phyloP scores from a whole-genome alignment of 2,888 invertebrate species.

The Acronicta aceris region DNA sequence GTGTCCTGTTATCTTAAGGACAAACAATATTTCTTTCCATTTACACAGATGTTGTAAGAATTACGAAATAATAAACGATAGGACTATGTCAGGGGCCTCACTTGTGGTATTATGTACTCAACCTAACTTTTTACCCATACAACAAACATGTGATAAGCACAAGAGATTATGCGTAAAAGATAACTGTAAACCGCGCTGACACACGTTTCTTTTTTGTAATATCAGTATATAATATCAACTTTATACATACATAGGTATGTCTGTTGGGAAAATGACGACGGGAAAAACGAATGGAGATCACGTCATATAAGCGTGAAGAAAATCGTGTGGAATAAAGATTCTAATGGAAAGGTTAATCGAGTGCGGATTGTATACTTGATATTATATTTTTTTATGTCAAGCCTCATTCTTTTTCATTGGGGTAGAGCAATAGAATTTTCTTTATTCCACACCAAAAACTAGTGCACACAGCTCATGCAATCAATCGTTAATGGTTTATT shows the following conservation, averaged over 20 bases:
- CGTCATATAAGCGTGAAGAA: no score
- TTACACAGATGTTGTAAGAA: slow-evolving; percentile 16
- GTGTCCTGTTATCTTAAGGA: slow-evolving; percentile 13
- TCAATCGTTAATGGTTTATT: no score
- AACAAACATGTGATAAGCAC: slow-evolving; percentile 28
- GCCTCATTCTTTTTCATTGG: no score
- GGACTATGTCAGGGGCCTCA: slow-evolving; percentile 19
- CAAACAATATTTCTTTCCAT: slow-evolving; percentile 20
- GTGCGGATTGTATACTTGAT: no score
- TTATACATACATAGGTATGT: no score
- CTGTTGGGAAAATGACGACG: background rate
- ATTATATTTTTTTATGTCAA: no score
- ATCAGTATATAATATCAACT: background rate
- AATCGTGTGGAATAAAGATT: no score
- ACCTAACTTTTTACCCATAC: slow-evolving; percentile 15
- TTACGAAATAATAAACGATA: slow-evolving; percentile 35
- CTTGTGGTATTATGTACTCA: slow-evolving; percentile 13
- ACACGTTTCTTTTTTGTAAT: background rate
- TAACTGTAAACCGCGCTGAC: background rate
- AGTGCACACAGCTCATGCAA: no score
- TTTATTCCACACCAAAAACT: no score
- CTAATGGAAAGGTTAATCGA: no score
- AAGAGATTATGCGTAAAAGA: slow-evolving; percentile 24
- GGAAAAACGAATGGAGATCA: no score
- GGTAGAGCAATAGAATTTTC: no score